phyloP scores from a whole-genome alignment of 2,888 invertebrate species.

The Andrena fulva region DNA sequence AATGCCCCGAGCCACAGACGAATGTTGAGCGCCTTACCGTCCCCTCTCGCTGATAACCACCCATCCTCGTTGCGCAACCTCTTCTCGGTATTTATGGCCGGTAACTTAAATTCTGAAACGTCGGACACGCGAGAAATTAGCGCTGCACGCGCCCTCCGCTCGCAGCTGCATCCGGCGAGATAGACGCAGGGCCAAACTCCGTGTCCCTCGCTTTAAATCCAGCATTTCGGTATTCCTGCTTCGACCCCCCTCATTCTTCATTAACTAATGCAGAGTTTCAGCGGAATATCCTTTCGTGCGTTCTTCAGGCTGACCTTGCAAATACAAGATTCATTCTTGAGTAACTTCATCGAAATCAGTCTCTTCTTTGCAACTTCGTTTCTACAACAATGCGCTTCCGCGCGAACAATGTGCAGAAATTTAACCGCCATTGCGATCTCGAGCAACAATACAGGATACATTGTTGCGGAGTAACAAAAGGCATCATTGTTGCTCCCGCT shows the following conservation, averaged over 20 bases:
- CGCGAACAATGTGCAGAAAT: no score
- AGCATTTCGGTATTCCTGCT: neutral
- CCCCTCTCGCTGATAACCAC: constrained; percentile 69
- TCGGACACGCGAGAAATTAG: constrained; percentile 71
- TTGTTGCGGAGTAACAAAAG: neutral
- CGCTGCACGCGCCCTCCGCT: neutral
- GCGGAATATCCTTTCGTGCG: no score
- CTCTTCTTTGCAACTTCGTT: no score
- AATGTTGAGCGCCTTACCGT: constrained; percentile 76
- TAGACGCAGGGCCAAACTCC: constrained; percentile 26
- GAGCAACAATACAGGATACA: neutral
- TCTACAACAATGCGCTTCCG: no score
- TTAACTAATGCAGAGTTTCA: no score
- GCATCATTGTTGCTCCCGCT: neutral
- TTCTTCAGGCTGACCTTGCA: no score
- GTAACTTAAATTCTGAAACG: constrained; percentile 75
- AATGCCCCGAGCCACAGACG: constrained; percentile 74
- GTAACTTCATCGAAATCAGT: no score
- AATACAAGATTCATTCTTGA: no score
- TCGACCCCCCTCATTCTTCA: no score
- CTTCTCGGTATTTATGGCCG: constrained; percentile 76
- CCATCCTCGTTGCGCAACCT: constrained; percentile 60
- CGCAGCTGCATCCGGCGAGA: constrained; percentile 27
- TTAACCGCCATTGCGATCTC: neutral
- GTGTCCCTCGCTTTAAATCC: constrained; percentile 20